These are phyloP conservation scores for Alauda arvensis DNA, from an alignment of 2,797 vertebrate genomes.

Conservation along the genomic window DNA sequence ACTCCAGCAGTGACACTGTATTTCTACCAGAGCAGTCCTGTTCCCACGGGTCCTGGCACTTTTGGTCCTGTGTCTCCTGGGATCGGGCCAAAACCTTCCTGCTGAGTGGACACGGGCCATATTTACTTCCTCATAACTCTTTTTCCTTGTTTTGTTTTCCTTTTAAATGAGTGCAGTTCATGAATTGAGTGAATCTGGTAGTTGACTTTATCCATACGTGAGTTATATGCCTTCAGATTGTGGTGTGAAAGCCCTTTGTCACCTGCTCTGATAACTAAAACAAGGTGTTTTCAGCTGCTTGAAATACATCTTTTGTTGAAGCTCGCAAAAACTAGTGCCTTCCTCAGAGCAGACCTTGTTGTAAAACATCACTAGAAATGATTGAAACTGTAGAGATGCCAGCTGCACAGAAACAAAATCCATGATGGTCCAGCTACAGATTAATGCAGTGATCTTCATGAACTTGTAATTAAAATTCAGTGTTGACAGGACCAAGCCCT, in stretches of 20 bases:
- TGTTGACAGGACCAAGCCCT: neutral
- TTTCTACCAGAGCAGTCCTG: neutral
- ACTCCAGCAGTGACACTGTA: neutral
- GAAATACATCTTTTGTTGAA: neutral
- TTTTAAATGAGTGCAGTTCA: neutral
- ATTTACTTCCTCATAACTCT: neutral
- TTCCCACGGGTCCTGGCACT: neutral
- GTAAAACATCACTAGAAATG: neutral
- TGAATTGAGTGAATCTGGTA: neutral
- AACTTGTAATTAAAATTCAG: conserved; percentile 44
- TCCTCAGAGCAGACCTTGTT: neutral
- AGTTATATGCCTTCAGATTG: neutral
- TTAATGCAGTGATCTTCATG: conserved; percentile 21
- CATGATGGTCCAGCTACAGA: neutral
- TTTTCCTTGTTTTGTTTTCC: neutral
- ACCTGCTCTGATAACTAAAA: neutral
- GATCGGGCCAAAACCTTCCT: neutral
- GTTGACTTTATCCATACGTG: neutral
- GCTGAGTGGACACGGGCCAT: neutral
- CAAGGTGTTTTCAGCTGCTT: neutral
- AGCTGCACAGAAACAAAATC: neutral
- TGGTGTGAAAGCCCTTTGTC: neutral
- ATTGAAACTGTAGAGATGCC: neutral
- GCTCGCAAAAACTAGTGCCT: neutral
- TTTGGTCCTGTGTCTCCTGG: neutral